These are phyloP conservation scores for Ichneumoninae sp. DNA, from an alignment of 2,888 invertebrate species.

Conservation along the genomic window DNA sequence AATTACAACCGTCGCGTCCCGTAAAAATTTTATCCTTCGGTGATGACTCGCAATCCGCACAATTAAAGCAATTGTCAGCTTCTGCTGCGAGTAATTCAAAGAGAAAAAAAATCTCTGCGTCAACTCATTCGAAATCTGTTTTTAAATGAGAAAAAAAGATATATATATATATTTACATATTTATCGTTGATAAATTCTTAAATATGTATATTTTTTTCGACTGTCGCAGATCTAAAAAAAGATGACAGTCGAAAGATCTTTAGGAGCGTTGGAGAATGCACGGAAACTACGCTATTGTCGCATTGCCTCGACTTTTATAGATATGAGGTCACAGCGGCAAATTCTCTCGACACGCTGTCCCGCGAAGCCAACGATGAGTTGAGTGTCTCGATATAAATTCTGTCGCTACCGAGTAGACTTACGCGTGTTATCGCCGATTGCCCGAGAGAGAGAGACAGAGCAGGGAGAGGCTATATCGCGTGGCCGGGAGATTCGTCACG, in stretches of 20 bases:
- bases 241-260: background rate
- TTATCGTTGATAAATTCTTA: background rate
- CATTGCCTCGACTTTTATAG: background rate
- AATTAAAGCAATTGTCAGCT: background rate
- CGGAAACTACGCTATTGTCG: constrained; percentile 1
- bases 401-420: constrained; percentile 12
- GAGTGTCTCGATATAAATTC: constrained; percentile 57
- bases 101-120: background rate
- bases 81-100: background rate
- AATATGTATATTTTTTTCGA: background rate
- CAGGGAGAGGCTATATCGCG: background rate
- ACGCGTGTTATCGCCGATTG: constrained; percentile 53
- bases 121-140: background rate
- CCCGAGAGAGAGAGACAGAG: background rate
- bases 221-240: background rate
- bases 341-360: constrained; percentile 2
- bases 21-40: background rate
- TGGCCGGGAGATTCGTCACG: constrained; percentile 1
- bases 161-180: too few species aligned
- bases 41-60: background rate
- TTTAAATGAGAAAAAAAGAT: background rate
- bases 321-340: constrained; percentile 2
- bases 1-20: background rate
- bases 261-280: background rate
- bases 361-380: constrained; percentile 33